Conservation (phyloP, 2,113 vertebrate genomes). For the Nibea albiflora region DNA sequence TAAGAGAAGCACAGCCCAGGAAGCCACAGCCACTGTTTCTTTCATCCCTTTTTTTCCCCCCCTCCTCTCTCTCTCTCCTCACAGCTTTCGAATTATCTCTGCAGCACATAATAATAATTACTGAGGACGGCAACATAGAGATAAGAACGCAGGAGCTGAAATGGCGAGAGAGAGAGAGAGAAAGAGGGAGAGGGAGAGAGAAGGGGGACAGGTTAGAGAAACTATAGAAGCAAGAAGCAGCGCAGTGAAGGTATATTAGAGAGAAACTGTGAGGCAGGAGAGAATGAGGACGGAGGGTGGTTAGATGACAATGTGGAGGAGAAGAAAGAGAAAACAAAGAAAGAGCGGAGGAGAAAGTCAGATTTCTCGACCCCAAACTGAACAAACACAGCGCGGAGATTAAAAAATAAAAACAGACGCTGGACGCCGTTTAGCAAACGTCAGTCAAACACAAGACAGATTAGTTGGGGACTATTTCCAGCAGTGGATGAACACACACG, state of each 20-base stretch:
- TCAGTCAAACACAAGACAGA: not conserved
- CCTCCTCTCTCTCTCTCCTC: slow-evolving; percentile 81
- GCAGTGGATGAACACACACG: not conserved
- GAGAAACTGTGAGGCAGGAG: slow-evolving; percentile 50
- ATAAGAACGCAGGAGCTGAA: slow-evolving; percentile 84
- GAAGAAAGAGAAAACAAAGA: slow-evolving; percentile 34
- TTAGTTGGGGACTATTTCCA: not conserved
- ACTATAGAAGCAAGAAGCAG: slow-evolving; percentile 60
- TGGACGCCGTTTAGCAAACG: not conserved
- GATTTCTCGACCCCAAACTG: not conserved
- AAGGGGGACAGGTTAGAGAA: slow-evolving; percentile 70
- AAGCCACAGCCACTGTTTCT: slow-evolving; percentile 85
- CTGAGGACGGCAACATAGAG: slow-evolving; percentile 86
- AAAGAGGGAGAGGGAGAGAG: slow-evolving; percentile 33
- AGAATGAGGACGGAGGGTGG: slow-evolving; percentile 49
- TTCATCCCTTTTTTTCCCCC: slow-evolving; percentile 84
- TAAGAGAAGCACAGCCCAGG: slow-evolving; percentile 87
- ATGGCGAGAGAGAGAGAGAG: slow-evolving; percentile 63
- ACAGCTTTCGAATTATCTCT: slow-evolving; percentile 88
- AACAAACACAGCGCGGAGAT: too few species aligned
- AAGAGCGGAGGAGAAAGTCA: not conserved
- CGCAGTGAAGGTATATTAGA: slow-evolving; percentile 64
- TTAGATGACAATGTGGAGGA: slow-evolving; percentile 47
- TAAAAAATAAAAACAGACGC: too few species aligned
- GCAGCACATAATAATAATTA: slow-evolving; percentile 90